Evolutionary conservation across 1,140 invertebrate genomes (phyloP).

Genomic region (Lethocerus indicus): DNA sequence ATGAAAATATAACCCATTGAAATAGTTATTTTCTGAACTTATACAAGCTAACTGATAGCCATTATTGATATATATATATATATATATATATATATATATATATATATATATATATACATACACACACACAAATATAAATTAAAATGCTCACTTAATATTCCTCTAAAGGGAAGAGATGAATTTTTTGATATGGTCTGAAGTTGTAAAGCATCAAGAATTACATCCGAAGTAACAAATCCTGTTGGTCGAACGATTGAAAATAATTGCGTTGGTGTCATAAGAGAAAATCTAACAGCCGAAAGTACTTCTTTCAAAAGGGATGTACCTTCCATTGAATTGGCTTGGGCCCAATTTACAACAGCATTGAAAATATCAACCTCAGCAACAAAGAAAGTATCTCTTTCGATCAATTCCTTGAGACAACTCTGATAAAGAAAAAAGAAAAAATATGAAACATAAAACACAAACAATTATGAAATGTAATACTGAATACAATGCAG

Average conservation of each 20-base stretch:
- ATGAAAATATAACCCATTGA: not conserved
- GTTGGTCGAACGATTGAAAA: conserved; percentile 74
- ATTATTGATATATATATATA: not conserved
- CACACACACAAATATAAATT: not conserved
- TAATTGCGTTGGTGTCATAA: conserved; percentile 77
- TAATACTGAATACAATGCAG: too few relatives aligned
- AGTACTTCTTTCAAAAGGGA: conserved; percentile 16
- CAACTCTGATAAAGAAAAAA: conserved; percentile 34
- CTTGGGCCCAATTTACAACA: conserved; percentile 67
- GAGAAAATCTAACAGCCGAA: conserved; percentile 52
- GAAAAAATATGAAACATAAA: conserved; percentile 6
- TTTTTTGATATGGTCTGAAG: conserved; percentile 57
- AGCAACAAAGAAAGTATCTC: conserved; percentile 89
- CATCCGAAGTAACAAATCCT: conserved; percentile 68
- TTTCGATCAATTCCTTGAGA: conserved; percentile 62
- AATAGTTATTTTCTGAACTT: not conserved
- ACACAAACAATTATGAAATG: too few relatives aligned
- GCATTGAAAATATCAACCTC: conserved; percentile 91
- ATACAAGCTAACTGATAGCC: not conserved
- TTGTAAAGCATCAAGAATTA: conserved; percentile 86
- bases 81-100: not conserved
- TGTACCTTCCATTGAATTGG: conserved; percentile 31
- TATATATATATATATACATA: not conserved
- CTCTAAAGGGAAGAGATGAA: conserved; percentile 64
- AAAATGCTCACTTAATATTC: conserved; percentile 41